Evolutionary conservation across 2,888 invertebrate species (phyloP).

Genomic region (Odontomyia ornata): DNA sequence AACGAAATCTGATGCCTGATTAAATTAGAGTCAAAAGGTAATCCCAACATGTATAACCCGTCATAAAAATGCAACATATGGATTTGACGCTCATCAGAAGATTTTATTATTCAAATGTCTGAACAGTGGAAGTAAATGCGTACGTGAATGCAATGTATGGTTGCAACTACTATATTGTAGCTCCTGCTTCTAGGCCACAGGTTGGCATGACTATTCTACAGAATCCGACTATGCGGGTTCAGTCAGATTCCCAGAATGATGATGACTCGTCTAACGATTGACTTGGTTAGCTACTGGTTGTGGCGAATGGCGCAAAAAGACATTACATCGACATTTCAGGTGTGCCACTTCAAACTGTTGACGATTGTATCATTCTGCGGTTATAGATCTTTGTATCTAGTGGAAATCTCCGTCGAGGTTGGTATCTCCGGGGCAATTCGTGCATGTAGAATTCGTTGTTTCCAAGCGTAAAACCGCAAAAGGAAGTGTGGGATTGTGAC

Average conservation of each 20-base stretch:
- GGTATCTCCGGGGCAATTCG: neutral
- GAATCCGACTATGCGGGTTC: constrained; percentile 7
- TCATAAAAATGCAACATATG: no score
- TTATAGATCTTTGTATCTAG: neutral
- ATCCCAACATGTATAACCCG: no score
- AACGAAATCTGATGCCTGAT: no score
- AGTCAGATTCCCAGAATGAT: constrained; percentile 18
- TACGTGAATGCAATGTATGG: neutral
- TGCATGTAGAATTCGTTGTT: no score
- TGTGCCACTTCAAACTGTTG: constrained; percentile 15
- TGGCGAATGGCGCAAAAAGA: constrained; percentile 24
- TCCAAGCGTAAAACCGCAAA: no score
- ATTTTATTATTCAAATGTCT: neutral
- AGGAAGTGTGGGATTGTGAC: no score
- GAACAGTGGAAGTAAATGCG: neutral
- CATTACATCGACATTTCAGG: constrained; percentile 24
- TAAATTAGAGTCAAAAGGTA: no score
- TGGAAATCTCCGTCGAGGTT: neutral
- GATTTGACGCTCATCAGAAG: no score
- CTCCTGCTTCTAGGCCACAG: neutral
- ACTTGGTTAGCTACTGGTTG: constrained; percentile 13
- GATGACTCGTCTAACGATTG: constrained; percentile 15
- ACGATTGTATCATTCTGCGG: constrained; percentile 17
- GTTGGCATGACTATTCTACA: neutral
- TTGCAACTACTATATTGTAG: neutral